Percentiles rank a stretch among this genome's conserved stretches.
Evolutionary conservation across 35 echinoderm and acorn worm species (phyloP).

Genomic region (Strongylocentrotus purpuratus): DNA sequence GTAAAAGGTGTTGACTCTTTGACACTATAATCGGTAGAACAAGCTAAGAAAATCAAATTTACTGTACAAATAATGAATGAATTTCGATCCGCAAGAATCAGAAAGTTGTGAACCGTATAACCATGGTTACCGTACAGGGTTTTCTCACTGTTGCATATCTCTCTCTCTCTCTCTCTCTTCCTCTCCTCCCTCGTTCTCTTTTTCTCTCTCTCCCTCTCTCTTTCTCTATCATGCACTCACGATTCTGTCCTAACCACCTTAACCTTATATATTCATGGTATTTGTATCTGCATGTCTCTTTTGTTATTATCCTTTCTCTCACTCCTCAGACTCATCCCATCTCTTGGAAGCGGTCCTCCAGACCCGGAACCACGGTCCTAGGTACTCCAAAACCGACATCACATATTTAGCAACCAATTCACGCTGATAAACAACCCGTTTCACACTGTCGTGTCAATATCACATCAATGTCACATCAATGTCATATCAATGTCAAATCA

Average conservation of each 20-base stretch:
- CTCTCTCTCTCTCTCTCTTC: not conserved
- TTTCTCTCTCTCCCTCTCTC: not conserved
- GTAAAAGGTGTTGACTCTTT: not conserved
- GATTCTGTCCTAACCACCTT: too few relatives aligned
- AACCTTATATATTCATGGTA: too few relatives aligned
- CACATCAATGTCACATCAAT: not conserved
- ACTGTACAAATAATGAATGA: not conserved
- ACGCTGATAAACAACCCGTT: not conserved
- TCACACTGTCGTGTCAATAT: not conserved
- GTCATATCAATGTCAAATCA: not conserved
- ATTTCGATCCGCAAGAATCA: not conserved
- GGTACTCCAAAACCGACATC: too few relatives aligned
- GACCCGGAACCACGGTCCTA: too few relatives aligned
- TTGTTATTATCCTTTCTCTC: too few relatives aligned
- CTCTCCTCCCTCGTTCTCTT: not conserved
- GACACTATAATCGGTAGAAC: not conserved
- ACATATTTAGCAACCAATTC: not conserved
- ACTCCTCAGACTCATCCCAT: too few relatives aligned
- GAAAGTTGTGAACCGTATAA: not conserved
- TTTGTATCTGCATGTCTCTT: too few relatives aligned
- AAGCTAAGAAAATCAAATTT: not conserved
- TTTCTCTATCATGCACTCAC: too few relatives aligned
- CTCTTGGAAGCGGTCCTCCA: too few relatives aligned
- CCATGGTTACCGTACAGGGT: not conserved
- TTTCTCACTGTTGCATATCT: not conserved